Conservation (phyloP, 2,113 vertebrate species). For the Leucosticte australis region DNA sequence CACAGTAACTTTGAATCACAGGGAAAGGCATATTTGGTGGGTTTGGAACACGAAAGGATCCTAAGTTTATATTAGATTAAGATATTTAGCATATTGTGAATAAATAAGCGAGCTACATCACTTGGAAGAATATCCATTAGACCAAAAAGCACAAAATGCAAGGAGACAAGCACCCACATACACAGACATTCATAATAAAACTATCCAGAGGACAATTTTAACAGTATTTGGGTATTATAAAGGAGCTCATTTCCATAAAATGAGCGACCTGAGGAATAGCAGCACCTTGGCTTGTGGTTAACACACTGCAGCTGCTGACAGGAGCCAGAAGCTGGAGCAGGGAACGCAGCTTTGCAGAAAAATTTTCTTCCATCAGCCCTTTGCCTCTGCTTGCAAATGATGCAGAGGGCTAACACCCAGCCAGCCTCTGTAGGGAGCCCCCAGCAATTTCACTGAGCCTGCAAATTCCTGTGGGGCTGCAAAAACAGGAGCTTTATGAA, state of each 20-base stretch:
- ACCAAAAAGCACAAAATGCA: background rate
- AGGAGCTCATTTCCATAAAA: background rate
- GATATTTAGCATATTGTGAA: background rate
- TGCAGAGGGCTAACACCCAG: background rate
- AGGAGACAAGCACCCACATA: background rate
- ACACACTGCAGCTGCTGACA: background rate
- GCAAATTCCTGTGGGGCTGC: background rate
- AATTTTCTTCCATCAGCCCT: background rate
- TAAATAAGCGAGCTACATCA: background rate
- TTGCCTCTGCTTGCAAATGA: background rate
- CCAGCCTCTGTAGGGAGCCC: background rate
- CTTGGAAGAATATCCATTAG: background rate
- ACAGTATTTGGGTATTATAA: background rate
- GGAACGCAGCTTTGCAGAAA: background rate
- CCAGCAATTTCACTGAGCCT: conserved; percentile 1
- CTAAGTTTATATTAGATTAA: background rate
- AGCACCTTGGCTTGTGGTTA: background rate
- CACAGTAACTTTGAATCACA: background rate
- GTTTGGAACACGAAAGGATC: background rate
- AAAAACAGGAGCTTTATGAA: background rate
- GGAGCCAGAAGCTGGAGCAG: background rate
- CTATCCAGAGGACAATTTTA: background rate
- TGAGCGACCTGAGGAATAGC: background rate
- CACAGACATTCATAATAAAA: background rate
- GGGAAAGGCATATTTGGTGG: background rate